Evolutionary conservation across 1,140 invertebrate genomes (phyloP).

Genomic region (Adoxophyes honmai): DNA sequence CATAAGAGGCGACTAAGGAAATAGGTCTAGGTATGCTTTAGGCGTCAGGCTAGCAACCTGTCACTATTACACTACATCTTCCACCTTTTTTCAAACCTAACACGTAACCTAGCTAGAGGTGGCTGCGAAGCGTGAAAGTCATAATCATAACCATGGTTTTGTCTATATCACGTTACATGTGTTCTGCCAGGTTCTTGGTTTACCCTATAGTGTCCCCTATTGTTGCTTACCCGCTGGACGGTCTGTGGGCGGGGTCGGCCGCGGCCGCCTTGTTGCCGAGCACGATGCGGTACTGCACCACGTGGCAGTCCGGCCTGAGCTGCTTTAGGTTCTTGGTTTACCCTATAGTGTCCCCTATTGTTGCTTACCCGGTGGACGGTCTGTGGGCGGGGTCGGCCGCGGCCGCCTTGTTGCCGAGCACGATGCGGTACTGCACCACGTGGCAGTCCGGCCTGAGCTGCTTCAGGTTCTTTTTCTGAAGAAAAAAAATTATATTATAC

Average conservation of each 20-base stretch:
- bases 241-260: constrained; percentile 28
- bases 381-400: constrained; percentile 32
- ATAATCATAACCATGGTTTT: too few relatives aligned
- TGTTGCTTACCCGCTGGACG: constrained; percentile 40
- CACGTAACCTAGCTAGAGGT: too few relatives aligned
- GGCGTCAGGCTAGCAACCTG: too few relatives aligned
- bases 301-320: constrained; percentile 90
- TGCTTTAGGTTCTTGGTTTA: constrained; percentile 88
- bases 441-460: constrained; percentile 92
- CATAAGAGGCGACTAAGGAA: too few relatives aligned
- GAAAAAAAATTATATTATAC: constrained; percentile 2
- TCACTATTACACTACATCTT: too few relatives aligned
- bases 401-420: constrained; percentile 81
- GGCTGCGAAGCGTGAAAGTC: too few relatives aligned
- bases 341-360: too few relatives aligned
- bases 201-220: too few relatives aligned
- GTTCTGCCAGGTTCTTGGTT: too few relatives aligned
- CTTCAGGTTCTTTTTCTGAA: constrained; percentile 84
- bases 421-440: constrained; percentile 94
- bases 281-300: constrained; percentile 94
- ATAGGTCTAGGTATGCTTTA: too few relatives aligned
- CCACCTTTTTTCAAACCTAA: too few relatives aligned
- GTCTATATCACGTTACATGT: too few relatives aligned
- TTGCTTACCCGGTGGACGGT: constrained; percentile 38
- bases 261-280: constrained; percentile 79